These are phyloP conservation scores for Apocrypta bakeri DNA, from an alignment of 1,140 invertebrate genomes.

Conservation along the genomic window DNA sequence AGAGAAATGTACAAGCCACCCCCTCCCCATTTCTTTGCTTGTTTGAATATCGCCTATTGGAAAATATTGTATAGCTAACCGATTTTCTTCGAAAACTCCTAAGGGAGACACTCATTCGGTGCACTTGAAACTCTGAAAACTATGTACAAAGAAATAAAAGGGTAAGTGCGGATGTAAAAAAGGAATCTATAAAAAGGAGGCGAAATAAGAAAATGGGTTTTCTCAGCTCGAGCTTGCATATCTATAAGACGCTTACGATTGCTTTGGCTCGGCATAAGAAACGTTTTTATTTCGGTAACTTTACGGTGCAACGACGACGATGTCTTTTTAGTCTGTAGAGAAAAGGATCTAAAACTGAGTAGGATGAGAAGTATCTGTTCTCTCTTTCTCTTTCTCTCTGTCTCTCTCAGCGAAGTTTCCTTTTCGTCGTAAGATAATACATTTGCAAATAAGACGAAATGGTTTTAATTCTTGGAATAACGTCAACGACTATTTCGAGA, in stretches of 20 bases:
- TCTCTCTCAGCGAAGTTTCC: background rate
- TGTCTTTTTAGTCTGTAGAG: background rate
- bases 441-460: background rate
- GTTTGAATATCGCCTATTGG: background rate
- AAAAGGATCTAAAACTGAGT: background rate
- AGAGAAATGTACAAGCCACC: too few relatives aligned
- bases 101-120: background rate
- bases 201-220: background rate
- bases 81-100: background rate
- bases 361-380: too few relatives aligned
- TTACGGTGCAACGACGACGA: background rate
- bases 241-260: background rate
- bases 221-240: background rate
- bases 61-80: background rate
- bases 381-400: too few relatives aligned
- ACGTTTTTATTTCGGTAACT: background rate
- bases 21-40: too few relatives aligned
- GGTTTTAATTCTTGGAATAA: background rate
- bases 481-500: background rate
- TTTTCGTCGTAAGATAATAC: background rate
- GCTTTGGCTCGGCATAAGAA: background rate
- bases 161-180: too few relatives aligned
- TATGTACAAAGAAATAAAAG: background rate
- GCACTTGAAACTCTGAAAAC: background rate
- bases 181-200: too few relatives aligned